Evolutionary conservation across 2,113 vertebrate species (phyloP).

Genomic region (Bufo gargarizans): DNA sequence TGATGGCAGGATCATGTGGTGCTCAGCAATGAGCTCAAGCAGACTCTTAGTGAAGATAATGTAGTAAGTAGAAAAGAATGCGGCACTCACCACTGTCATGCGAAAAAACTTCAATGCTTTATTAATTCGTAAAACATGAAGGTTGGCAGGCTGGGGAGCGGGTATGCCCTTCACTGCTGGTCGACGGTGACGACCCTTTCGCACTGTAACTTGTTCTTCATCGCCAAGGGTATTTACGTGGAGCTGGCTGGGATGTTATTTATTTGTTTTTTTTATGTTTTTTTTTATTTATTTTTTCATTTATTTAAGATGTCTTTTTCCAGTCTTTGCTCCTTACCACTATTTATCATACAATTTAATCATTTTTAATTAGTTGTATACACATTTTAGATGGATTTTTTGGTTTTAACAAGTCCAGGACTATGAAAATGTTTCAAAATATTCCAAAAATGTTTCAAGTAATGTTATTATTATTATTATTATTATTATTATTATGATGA

Average conservation of each 20-base stretch:
- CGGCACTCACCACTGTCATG: too few relatives aligned
- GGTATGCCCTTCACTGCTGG: too few relatives aligned
- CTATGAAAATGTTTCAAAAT: neutral
- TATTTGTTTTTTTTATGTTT: slow-evolving; percentile 29
- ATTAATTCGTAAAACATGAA: too few relatives aligned
- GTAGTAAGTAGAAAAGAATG: too few relatives aligned
- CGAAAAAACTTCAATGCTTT: too few relatives aligned
- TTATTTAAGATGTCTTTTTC: slow-evolving; percentile 23
- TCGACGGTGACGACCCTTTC: too few relatives aligned
- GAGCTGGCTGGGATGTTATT: slow-evolving; percentile 34
- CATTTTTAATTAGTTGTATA: slow-evolving; percentile 8
- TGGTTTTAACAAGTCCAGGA: too few relatives aligned
- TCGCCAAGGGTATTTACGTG: slow-evolving; percentile 36
- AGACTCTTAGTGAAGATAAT: too few relatives aligned
- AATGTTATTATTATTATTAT: neutral
- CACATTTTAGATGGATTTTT: neutral
- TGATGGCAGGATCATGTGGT: too few relatives aligned
- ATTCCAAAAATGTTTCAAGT: neutral
- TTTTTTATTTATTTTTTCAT: slow-evolving; percentile 3
- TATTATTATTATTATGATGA: neutral
- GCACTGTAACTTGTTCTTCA: too few relatives aligned
- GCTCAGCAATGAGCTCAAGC: too few relatives aligned
- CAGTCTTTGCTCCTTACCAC: slow-evolving; percentile 7
- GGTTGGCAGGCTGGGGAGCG: too few relatives aligned
- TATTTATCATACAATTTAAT: slow-evolving; percentile 34